Evolutionary conservation across 2,113 vertebrate species (phyloP), one percentile per base, ranked within the genome.

Genomic region (Himantopus leucocephalus): DNA sequence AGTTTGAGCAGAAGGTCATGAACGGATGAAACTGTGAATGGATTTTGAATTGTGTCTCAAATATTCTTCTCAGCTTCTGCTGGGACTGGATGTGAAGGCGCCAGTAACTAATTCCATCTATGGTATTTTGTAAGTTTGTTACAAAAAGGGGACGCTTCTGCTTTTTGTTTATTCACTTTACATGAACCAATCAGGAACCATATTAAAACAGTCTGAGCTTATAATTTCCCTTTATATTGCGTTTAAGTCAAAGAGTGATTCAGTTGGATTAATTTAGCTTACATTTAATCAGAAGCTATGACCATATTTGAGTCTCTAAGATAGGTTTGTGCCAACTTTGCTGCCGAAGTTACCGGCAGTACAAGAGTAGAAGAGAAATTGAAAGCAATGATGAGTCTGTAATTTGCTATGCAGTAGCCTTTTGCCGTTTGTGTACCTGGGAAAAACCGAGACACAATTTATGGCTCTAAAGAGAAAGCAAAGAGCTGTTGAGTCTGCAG

Each of bases 401-500:
- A 82, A 56, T 78, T 87, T 76, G 18, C 43, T 86, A 2, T 90
- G 43, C 56, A 78, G n/a, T 63, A 71, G 64, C 32, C 23, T 95
- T 93, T 90, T 91, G 70, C 47, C 20, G 32, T 39, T 80, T 92
- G 43, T 67, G 50, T 78, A 92, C 77, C 43, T 68, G n/a, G 32
- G n/a, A 19, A 47, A 92, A 90, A 95, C 8, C 8, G 56, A 73
- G 56, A n/a, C 47, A 52, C n/a, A 41, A 43, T 87, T 92, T 94
- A 43, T 92, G 39, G 6, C 55, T 91, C 14, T 34, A 41, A 82
- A 67, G 35, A 87, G 64, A 90, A 84, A 97, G 63, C 55, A 62
- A n/a, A 88, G 80, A 84, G 32, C 66, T 92, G 56, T 68, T 95
- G 90, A 63, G 24, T 90, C 52, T 83, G 82, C 67, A 96, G 79